Base-by-base conservation (phyloP, 1,140 invertebrate species). In the Acyrthosiphon pisum region DNA sequence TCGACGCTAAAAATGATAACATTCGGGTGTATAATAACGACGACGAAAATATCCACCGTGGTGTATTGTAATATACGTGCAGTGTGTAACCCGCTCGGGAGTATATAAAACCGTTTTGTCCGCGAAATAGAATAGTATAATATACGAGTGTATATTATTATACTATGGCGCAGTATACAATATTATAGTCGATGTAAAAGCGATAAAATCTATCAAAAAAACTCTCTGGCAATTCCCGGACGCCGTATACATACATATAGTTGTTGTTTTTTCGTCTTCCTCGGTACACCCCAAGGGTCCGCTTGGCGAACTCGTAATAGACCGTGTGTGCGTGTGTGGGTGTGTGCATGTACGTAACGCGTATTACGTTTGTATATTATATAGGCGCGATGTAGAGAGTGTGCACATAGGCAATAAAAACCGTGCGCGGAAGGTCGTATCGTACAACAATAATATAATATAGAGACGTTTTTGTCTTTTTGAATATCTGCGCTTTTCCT, bases 141-240 rank as follows among this genome's bases (percentile, higher is more conserved):
- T 81, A 83, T 30, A 87, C 44, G 26, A 81, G 20, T n/a, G 35
- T 44, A 56, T 60, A 60, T 30, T 60, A 60, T 30, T 60, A 30
- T 30, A 60, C 56, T 30, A 60, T 20, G 84, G 84, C 44, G 30
- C n/a, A 84, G 14, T 41, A 37, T 60, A 60, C 53, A 41, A 44
- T 46, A 56, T 48, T 46, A 56, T 35, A 86, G 91, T 93, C 91
- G 48, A 93, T 93, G 81, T 56, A n/a, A 93, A 84, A 93, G 26
- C 91, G 91, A 93, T 93, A 93, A 93, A 93, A 93, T 93, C 91
- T 93, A 93, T 93, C 91, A 86, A 56, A 83, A 83, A 86, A n/a
- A 84, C 44, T 86, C 44, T 48, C 76, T 48, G 48, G 48, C 91
- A 84, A 93, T 93, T 93, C 76, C 76, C 91, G 53, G 81, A 53